phyloP scores from a whole-genome alignment of 2,888 invertebrate species.

The Tortricodes alternella region DNA sequence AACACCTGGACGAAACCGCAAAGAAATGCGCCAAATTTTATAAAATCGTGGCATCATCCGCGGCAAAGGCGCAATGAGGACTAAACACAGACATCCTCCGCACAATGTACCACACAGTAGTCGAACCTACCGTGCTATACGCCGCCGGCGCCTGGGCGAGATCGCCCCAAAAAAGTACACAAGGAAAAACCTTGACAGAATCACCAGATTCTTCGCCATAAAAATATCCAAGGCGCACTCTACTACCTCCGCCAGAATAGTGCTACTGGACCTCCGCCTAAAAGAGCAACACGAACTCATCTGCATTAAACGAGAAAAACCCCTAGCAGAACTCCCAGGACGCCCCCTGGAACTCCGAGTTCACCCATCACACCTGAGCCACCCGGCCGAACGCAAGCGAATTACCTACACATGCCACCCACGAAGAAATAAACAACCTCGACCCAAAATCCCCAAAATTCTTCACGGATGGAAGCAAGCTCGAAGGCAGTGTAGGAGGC shows the following conservation, averaged over 20 bases:
- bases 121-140: neutral
- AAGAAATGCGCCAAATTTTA: no score
- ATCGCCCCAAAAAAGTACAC: neutral
- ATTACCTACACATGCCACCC: neutral
- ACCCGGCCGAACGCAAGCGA: neutral
- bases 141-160: neutral
- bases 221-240: neutral
- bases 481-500: neutral
- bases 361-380: neutral
- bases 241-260: neutral
- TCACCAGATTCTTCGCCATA: neutral
- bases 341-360: neutral
- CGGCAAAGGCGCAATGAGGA: neutral
- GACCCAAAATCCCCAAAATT: neutral
- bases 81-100: neutral
- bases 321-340: neutral
- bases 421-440: neutral
- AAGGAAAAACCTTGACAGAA: neutral
- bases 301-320: neutral
- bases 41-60: no score
- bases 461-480: neutral
- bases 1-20: no score
- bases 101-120: neutral
- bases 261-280: slow-evolving; percentile 7
- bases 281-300: neutral